These are phyloP conservation scores for Rotaria socialis DNA, from an alignment of 2,888 invertebrate species.

Conservation along the genomic window DNA sequence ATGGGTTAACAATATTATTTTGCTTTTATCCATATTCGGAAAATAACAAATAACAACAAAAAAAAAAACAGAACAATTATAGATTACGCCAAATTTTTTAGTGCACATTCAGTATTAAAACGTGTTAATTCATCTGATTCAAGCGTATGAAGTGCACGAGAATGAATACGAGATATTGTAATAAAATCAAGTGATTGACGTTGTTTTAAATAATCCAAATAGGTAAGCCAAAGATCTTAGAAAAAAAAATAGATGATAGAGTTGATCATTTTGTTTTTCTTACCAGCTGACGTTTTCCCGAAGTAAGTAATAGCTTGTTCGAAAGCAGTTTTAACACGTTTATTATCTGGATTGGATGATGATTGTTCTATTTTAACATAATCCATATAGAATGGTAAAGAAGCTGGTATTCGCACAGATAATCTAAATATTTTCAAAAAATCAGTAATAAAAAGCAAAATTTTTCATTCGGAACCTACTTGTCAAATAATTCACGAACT, in stretches of 20 bases:
- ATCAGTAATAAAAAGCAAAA: background rate
- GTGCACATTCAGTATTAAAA: constrained; percentile 13
- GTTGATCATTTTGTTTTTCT: background rate
- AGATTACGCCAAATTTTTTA: background rate
- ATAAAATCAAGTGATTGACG: constrained; percentile 26
- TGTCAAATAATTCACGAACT: constrained; percentile 38
- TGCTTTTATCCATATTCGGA: background rate
- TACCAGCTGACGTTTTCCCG: constrained; percentile 33
- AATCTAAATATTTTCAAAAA: background rate
- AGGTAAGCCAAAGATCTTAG: background rate
- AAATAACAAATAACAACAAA: background rate
- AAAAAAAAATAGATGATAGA: background rate
- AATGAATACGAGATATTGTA: constrained; percentile 8
- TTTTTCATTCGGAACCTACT: background rate
- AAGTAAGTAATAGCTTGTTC: constrained; percentile 44
- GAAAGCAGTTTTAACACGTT: constrained; percentile 33
- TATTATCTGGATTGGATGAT: background rate
- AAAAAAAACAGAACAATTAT: background rate
- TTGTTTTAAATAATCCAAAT: constrained; percentile 12
- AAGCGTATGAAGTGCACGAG: constrained; percentile 6
- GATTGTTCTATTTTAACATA: constrained; percentile 42
- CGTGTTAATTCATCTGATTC: constrained; percentile 16
- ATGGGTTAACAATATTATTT: too few species aligned
- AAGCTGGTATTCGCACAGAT: background rate
- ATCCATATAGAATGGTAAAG: constrained; percentile 35